Evolutionary conservation across 2,113 vertebrate species (phyloP), one percentile per base, ranked within the genome.

Genomic region (Arvicanthis niloticus): DNA sequence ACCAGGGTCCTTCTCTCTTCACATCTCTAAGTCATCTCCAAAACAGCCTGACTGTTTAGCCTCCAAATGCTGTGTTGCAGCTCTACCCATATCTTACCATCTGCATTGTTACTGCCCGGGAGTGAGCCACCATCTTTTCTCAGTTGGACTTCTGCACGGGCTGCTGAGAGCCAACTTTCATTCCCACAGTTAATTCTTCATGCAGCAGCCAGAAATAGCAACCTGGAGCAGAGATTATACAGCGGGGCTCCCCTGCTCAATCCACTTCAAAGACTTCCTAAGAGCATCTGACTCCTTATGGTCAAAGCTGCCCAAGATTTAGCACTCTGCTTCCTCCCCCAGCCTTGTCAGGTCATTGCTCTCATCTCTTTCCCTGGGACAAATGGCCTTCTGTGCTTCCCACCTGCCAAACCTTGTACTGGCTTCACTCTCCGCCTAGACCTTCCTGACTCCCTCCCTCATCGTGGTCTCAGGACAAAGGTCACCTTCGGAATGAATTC

Each of bases 21-120:
- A 67, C 87, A 51, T n/a, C 62, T 37, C 37, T 48, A 91, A 89
- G 75, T 40, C 68, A 84, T 37, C 24, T 45, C 60, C 58, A 80
- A 96, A 96, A 62, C 17, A 96, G 56, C 17, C 73, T 76, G 21
- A 29, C 26, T 40, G n/a, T 42, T 91, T 91, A 72, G 82, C n/a
- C 73, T 87, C 53, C 88, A 84, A 91, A 68, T 40, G 40, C 24
- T 37, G 31, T 24, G 73, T 15, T 48, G 13, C 62, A 82, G 26
- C 51, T 77, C 88, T 70, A 26, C 75, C 51, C 37, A 19, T n/a
- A 40, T 75, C 56, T 77, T n/a, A 53, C 70, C 60, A 77, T 72
- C n/a, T 22, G 31, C 22, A 75, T 7, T 42, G 75, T 26, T 45
- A 51, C 60, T 51, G 48, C 34, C 80, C 60, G 53, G 4, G 56